A percentile compares a stretch with the other conserved stretches of the same genome.
Evolutionary conservation across 2,797 vertebrate genomes (phyloP).

Genomic region (Clamator glandarius): DNA sequence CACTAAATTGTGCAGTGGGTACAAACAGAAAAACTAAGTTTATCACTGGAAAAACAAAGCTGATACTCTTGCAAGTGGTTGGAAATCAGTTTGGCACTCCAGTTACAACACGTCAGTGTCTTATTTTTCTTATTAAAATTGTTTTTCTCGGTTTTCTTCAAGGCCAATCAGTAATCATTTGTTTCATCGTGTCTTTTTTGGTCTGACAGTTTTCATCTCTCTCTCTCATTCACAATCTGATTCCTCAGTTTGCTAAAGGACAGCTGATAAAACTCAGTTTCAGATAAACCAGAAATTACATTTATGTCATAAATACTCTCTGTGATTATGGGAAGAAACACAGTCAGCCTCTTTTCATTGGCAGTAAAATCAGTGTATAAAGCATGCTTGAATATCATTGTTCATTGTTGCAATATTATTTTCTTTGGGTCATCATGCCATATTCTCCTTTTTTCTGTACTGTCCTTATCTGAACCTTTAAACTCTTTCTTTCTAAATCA

Average conservation of each 20-base stretch:
- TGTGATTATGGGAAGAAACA: slow-evolving; percentile 48
- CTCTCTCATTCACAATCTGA: slow-evolving; percentile 31
- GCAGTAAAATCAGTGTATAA: slow-evolving; percentile 62
- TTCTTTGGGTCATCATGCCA: slow-evolving; percentile 49
- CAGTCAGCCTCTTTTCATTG: slow-evolving; percentile 65
- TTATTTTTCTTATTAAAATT: slow-evolving; percentile 53
- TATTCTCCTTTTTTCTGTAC: slow-evolving; percentile 65
- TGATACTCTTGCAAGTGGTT: slow-evolving; percentile 23
- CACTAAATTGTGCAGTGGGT: background rate
- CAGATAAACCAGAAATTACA: slow-evolving; percentile 61
- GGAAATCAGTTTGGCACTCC: slow-evolving; percentile 18
- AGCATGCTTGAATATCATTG: slow-evolving; percentile 37
- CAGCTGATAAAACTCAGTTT: slow-evolving; percentile 65
- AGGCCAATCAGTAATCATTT: slow-evolving; percentile 55
- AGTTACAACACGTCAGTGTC: background rate
- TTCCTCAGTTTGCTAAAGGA: slow-evolving; percentile 61
- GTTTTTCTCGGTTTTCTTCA: slow-evolving; percentile 62
- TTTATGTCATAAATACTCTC: slow-evolving; percentile 61
- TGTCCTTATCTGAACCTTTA: slow-evolving; percentile 70
- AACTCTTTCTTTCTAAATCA: slow-evolving; percentile 29
- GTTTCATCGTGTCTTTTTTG: slow-evolving; percentile 9
- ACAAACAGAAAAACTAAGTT: slow-evolving; percentile 25
- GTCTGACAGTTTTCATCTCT: slow-evolving; percentile 10
- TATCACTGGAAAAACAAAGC: slow-evolving; percentile 10
- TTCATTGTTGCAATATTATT: slow-evolving; percentile 55